These are phyloP conservation scores for Chironex yamaguchii DNA, from an alignment of 30 jellyfish, hydroid and myxozoan genomes.

Conservation along the genomic window DNA sequence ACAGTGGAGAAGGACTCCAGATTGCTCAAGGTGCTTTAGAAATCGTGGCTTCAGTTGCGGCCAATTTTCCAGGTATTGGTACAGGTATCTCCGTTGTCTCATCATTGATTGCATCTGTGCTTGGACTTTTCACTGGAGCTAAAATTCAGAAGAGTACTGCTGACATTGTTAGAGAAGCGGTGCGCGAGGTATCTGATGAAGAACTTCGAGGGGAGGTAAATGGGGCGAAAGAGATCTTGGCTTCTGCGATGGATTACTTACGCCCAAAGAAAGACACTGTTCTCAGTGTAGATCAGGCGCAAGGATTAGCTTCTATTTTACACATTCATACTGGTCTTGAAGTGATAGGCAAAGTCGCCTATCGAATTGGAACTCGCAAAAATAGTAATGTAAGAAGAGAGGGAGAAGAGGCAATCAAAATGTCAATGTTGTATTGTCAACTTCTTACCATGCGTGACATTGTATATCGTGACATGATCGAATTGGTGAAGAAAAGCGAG, in stretches of 20 bases:
- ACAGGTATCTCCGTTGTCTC: not conserved
- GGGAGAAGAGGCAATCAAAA: not conserved
- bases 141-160: not conserved
- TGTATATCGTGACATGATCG: constrained; percentile 11
- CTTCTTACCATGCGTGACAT: constrained; percentile 5
- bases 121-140: constrained; percentile 14
- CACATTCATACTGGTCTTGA: constrained; percentile 15
- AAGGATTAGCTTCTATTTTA: not conserved
- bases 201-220: not conserved
- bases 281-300: not conserved
- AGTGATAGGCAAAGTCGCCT: no score
- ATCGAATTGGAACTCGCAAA: no score
- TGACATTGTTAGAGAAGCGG: not conserved
- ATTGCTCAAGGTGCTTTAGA: constrained; percentile 16
- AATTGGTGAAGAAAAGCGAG: not conserved
- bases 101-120: not conserved
- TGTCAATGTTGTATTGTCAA: not conserved
- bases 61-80: constrained; percentile 9
- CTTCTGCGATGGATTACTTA: constrained; percentile 1
- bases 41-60: constrained; percentile 19
- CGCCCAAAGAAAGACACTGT: not conserved
- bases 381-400: not conserved
- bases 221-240: not conserved
- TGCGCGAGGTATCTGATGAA: constrained; percentile 5
- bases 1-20: no score